These are phyloP conservation scores for Typhlomys cinereus DNA, from an alignment of 2,113 vertebrate species.

Conservation along the genomic window DNA sequence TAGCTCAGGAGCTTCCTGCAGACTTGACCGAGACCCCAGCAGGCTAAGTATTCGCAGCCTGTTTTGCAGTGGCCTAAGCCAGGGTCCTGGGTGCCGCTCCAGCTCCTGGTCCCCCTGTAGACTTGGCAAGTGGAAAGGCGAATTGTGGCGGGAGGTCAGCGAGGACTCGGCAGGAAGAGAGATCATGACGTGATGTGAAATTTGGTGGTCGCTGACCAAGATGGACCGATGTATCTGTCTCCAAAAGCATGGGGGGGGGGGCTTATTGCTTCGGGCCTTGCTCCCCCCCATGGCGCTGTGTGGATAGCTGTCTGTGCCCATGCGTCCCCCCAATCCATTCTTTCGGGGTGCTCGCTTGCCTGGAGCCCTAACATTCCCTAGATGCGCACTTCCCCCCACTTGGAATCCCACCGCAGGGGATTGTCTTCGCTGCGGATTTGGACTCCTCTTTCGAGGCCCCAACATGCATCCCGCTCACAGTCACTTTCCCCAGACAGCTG, in stretches of 20 bases:
- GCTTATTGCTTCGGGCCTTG: not conserved
- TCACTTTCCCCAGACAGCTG: slow-evolving; percentile 55
- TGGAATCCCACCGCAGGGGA: not conserved
- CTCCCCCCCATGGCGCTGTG: not conserved
- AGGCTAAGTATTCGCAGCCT: not conserved
- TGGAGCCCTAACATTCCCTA: not conserved
- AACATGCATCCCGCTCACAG: not conserved
- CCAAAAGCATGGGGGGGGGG: not conserved
- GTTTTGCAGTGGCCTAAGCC: not conserved
- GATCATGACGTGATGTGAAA: not conserved
- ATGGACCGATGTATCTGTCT: not conserved
- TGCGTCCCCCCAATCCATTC: not conserved
- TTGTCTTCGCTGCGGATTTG: not conserved
- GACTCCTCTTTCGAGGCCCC: slow-evolving; percentile 27
- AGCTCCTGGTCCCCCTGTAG: not conserved
- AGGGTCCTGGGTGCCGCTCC: not conserved
- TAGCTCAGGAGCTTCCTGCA: not conserved
- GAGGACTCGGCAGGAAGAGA: not conserved
- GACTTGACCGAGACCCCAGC: not conserved
- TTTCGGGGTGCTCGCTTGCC: not conserved
- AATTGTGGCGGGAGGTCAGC: not conserved
- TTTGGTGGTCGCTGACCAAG: not conserved
- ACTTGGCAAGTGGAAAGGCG: not conserved
- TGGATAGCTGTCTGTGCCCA: not conserved
- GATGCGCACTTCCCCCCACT: not conserved